These are phyloP conservation scores for Centruroides sculpturatus DNA, from an alignment of 1,140 invertebrate genomes.

Conservation along the genomic window DNA sequence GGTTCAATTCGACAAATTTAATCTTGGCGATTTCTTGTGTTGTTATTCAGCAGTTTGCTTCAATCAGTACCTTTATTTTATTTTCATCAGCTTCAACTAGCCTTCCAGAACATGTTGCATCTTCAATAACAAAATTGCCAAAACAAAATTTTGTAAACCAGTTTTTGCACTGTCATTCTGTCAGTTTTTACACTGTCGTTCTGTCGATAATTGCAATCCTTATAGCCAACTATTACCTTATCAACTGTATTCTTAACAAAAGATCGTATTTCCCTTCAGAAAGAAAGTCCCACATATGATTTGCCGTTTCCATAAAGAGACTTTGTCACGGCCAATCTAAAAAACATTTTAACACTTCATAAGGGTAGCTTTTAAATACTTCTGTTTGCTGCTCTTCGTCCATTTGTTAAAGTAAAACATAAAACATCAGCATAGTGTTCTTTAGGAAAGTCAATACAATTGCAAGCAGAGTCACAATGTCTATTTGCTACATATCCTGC, in stretches of 20 bases:
- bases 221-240: neutral
- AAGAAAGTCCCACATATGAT: neutral
- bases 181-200: too few species aligned
- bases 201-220: neutral
- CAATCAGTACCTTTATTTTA: too few species aligned
- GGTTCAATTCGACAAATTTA: too few species aligned
- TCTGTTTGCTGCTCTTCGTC: neutral
- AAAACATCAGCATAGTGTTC: neutral
- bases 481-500: neutral
- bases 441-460: neutral
- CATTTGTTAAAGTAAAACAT: neutral
- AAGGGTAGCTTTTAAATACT: neutral
- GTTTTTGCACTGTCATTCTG: too few species aligned
- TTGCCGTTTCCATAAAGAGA: neutral
- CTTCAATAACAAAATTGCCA: too few species aligned
- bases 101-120: too few species aligned
- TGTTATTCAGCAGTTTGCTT: too few species aligned
- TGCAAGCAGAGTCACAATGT: neutral
- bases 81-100: too few species aligned
- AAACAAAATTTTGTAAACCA: too few species aligned
- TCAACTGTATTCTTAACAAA: neutral
- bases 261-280: neutral
- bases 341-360: neutral
- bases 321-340: neutral
- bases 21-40: too few species aligned